Evolutionary conservation across 1,140 invertebrate genomes (phyloP).

Genomic region (Teleogryllus occipitalis): DNA sequence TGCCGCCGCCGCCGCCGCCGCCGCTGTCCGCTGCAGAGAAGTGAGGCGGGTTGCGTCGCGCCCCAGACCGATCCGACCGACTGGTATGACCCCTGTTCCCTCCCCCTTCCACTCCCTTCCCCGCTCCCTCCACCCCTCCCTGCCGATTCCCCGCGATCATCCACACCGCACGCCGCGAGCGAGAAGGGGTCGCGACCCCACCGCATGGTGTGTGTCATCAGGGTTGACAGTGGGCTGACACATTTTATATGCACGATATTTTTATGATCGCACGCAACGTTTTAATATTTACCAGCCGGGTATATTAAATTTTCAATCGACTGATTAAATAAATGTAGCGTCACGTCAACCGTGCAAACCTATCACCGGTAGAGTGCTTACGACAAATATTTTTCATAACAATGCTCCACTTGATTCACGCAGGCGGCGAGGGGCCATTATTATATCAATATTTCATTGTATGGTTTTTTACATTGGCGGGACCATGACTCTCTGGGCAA

Average conservation of each 20-base stretch:
- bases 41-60: too few species aligned
- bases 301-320: constrained; percentile 2
- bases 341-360: not conserved
- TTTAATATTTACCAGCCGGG: not conserved
- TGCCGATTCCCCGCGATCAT: too few species aligned
- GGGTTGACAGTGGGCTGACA: not conserved
- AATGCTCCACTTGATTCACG: not conserved
- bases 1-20: too few species aligned
- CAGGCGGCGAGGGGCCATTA: not conserved
- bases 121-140: too few species aligned
- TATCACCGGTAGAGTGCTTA: not conserved
- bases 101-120: too few species aligned
- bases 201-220: not conserved
- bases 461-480: too few species aligned
- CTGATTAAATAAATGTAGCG: constrained; percentile 5
- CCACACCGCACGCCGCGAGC: too few species aligned
- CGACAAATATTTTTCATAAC: not conserved
- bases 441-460: not conserved
- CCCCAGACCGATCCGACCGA: too few species aligned
- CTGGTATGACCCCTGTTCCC: too few species aligned
- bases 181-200: too few species aligned
- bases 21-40: too few species aligned
- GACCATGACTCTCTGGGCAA: too few species aligned
- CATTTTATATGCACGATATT: not conserved
- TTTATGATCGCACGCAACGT: not conserved